phyloP scores from a whole-genome alignment of 2,888 invertebrate species.

The Diogma glabrata region DNA sequence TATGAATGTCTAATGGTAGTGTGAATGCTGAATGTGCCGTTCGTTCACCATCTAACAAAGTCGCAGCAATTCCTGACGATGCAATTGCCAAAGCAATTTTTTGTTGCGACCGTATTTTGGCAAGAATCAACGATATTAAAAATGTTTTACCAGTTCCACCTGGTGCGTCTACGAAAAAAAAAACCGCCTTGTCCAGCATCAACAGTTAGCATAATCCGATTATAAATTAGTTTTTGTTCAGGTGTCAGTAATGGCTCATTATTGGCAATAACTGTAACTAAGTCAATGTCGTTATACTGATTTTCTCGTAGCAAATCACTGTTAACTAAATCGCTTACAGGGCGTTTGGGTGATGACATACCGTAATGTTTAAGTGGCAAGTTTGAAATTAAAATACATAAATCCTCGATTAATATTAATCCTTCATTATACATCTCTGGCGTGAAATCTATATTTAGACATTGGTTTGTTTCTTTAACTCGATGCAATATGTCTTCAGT shows the following conservation, averaged over 20 bases:
- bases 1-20: background rate
- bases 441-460: too few relatives aligned
- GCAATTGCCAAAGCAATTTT: background rate
- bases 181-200: slow-evolving; percentile 16
- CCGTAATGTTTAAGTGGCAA: background rate
- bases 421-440: background rate
- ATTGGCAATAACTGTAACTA: background rate
- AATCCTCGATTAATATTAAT: background rate
- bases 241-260: slow-evolving; percentile 16
- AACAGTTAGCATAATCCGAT: slow-evolving; percentile 20
- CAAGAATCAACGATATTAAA: background rate
- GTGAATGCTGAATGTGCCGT: background rate
- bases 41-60: background rate
- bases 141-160: background rate
- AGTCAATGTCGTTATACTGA: background rate
- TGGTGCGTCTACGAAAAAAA: slow-evolving; percentile 6
- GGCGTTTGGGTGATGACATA: background rate
- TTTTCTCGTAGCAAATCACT: background rate
- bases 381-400: background rate
- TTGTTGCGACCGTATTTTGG: background rate
- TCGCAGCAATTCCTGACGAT: background rate
- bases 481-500: background rate
- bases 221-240: slow-evolving; percentile 20
- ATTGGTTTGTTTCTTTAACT: too few relatives aligned
- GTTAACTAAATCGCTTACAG: slow-evolving; percentile 2